Evolutionary conservation across 2,113 vertebrate genomes (phyloP).

Genomic region (Mustelus asterias): DNA sequence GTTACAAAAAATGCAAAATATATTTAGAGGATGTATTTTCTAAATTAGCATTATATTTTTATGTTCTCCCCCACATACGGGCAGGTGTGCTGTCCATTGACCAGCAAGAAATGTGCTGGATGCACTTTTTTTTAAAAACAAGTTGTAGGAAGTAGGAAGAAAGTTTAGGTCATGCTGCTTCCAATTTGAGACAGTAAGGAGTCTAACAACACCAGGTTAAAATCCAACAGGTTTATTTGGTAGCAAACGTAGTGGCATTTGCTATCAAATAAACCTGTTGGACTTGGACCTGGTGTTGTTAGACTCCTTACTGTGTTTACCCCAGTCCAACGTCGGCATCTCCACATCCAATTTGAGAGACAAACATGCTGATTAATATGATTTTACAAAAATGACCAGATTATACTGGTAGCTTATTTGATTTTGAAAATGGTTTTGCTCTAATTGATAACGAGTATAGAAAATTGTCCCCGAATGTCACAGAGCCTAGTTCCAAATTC

Average conservation of each 20-base stretch:
- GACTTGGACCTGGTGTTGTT: too few species aligned
- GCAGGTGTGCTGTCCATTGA: neutral
- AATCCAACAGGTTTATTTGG: too few species aligned
- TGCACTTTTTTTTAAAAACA: too few species aligned
- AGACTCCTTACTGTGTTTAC: too few species aligned
- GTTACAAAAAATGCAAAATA: neutral
- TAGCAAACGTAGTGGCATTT: too few species aligned
- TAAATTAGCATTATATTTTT: neutral
- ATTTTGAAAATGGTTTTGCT: neutral
- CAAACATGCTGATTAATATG: neutral
- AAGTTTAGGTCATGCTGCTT: neutral
- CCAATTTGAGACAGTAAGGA: neutral
- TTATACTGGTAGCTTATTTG: neutral
- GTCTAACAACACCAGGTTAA: too few species aligned
- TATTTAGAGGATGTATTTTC: neutral
- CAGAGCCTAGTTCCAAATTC: neutral
- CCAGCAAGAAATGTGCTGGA: neutral
- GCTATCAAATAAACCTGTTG: too few species aligned
- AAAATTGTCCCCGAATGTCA: neutral
- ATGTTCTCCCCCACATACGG: neutral
- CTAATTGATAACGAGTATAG: neutral
- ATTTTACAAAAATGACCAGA: neutral
- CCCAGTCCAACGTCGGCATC: too few species aligned
- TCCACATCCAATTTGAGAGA: neutral
- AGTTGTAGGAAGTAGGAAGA: neutral